These are phyloP conservation scores for Synergus itoensis DNA, from an alignment of 2,888 invertebrate genomes.

Conservation along the genomic window DNA sequence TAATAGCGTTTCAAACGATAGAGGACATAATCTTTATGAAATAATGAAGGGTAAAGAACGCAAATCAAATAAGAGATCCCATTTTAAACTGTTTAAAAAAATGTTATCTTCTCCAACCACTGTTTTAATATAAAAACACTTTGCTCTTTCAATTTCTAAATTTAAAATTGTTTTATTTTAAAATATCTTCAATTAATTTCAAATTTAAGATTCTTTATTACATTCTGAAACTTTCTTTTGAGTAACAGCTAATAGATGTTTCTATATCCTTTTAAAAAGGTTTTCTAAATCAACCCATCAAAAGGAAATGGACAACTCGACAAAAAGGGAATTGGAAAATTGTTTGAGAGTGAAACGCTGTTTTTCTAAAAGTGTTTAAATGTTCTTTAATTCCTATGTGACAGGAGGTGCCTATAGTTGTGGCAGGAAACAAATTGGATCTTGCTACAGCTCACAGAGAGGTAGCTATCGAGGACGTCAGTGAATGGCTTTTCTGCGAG, in stretches of 20 bases:
- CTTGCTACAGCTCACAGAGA: slow-evolving; percentile 85
- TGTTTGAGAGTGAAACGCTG: background rate
- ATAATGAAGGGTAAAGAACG: slow-evolving; percentile 6
- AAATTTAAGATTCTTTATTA: too few relatives aligned
- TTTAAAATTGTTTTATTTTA: too few relatives aligned
- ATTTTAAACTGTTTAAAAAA: background rate
- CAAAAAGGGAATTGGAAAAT: background rate
- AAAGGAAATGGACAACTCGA: background rate
- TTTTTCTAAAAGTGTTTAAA: background rate
- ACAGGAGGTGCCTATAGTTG: slow-evolving; percentile 90
- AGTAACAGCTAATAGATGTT: background rate
- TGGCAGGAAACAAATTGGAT: slow-evolving; percentile 93
- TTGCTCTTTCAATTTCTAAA: too few relatives aligned
- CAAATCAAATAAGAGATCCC: background rate
- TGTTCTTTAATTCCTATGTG: slow-evolving; percentile 14
- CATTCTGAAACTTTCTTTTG: too few relatives aligned
- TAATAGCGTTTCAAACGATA: slow-evolving; percentile 22
- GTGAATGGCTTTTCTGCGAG: slow-evolving; percentile 89
- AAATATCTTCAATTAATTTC: too few relatives aligned
- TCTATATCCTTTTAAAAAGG: background rate
- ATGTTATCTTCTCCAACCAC: background rate
- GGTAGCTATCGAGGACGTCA: slow-evolving; percentile 88
- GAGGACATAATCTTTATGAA: slow-evolving; percentile 13
- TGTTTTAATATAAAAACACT: background rate
- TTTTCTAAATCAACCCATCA: background rate